Conservation (phyloP, 2,888 invertebrate species). For the Plagodis dolabraria region DNA sequence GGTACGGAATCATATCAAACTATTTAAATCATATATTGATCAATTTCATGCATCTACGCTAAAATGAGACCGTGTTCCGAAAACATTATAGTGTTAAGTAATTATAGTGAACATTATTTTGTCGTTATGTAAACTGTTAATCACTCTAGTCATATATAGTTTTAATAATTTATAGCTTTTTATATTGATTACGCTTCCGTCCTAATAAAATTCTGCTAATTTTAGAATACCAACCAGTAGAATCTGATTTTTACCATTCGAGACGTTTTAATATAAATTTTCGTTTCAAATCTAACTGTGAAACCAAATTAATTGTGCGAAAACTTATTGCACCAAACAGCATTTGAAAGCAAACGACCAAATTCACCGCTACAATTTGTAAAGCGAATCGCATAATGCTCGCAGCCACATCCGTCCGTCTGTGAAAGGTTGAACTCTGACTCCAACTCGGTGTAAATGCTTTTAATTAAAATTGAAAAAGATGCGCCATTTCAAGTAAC, state of each 20-base stretch:
- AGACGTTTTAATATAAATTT: background rate
- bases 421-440: slow-evolving; percentile 55
- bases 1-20: slow-evolving; percentile 62
- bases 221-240: slow-evolving; percentile 34
- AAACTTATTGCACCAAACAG: background rate
- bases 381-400: slow-evolving; percentile 46
- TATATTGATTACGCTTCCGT: slow-evolving; percentile 57
- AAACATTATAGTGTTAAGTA: background rate
- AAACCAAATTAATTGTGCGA: slow-evolving; percentile 1
- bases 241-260: slow-evolving; percentile 3
- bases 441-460: slow-evolving; percentile 41
- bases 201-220: slow-evolving; percentile 43
- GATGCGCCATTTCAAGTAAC: slow-evolving; percentile 30
- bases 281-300: background rate
- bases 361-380: slow-evolving; percentile 35
- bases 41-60: slow-evolving; percentile 22
- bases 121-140: too few relatives aligned
- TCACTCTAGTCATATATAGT: slow-evolving; percentile 20
- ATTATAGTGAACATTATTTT: background rate
- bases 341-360: slow-evolving; percentile 1
- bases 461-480: slow-evolving; percentile 45
- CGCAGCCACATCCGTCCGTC: slow-evolving; percentile 63
- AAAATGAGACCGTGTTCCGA: background rate
- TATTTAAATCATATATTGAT: slow-evolving; percentile 28
- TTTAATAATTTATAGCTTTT: slow-evolving; percentile 33